phyloP scores from a whole-genome alignment of 53 echinoderm and acorn worm genomes.

The Temnopleurus reevesii region DNA sequence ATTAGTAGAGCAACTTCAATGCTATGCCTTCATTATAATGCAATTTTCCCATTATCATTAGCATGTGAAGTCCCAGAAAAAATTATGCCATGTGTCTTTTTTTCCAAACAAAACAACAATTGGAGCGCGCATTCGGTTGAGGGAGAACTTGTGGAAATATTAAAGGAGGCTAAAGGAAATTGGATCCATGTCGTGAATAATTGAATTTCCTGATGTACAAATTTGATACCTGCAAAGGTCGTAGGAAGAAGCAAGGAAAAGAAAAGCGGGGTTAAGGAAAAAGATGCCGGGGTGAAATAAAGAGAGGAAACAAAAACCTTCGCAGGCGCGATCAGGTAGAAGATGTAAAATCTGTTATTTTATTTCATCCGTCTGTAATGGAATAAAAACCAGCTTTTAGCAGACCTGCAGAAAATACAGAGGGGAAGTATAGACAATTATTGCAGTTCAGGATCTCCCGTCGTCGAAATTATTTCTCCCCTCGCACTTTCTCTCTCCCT shows the following conservation, averaged over 20 bases:
- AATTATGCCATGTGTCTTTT: slow-evolving; percentile 49
- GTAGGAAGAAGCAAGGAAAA: slow-evolving; percentile 32
- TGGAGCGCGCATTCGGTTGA: not conserved
- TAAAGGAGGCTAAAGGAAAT: slow-evolving; percentile 34
- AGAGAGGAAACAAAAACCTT: slow-evolving; percentile 57
- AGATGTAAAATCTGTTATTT: slow-evolving; percentile 61
- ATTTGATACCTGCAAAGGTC: slow-evolving; percentile 63
- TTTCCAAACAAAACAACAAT: slow-evolving; percentile 46
- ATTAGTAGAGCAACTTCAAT: slow-evolving; percentile 53
- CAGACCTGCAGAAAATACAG: slow-evolving; percentile 35
- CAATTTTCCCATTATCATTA: slow-evolving; percentile 61
- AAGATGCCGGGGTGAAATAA: not conserved
- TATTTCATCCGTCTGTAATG: slow-evolving; percentile 56
- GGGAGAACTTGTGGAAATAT: slow-evolving; percentile 17
- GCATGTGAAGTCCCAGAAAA: slow-evolving; percentile 21
- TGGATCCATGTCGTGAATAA: slow-evolving; percentile 49
- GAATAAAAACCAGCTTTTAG: slow-evolving; percentile 62
- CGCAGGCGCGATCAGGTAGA: slow-evolving; percentile 55
- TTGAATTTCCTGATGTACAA: slow-evolving; percentile 61
- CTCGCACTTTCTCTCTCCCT: slow-evolving; percentile 33
- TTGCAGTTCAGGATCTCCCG: slow-evolving; percentile 25
- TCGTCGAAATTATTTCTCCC: slow-evolving; percentile 12
- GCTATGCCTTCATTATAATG: slow-evolving; percentile 49
- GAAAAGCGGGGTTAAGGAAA: slow-evolving; percentile 41
- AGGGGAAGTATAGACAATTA: slow-evolving; percentile 36